These are phyloP conservation scores for Drosophila hydei DNA, from an alignment of 1,140 invertebrate genomes.

Conservation along the genomic window DNA sequence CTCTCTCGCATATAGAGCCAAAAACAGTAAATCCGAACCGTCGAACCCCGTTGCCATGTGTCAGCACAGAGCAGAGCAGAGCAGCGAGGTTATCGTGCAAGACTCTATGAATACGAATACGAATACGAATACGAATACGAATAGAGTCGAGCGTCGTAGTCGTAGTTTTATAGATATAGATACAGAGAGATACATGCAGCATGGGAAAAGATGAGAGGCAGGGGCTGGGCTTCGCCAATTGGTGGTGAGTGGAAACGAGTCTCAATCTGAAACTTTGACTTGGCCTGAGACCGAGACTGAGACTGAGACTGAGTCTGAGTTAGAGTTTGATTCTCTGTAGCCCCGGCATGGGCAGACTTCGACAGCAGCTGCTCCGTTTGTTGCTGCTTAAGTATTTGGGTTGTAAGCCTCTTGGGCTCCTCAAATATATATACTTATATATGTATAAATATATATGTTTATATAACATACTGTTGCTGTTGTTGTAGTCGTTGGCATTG, in stretches of 20 bases:
- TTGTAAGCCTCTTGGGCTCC: constrained; percentile 75
- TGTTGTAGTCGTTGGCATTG: constrained; percentile 42
- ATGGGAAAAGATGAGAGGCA: constrained; percentile 2
- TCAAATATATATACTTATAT: constrained; percentile 21
- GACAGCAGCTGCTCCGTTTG: constrained; percentile 33
- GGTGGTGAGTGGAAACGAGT: constrained; percentile 52
- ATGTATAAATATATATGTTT: too few relatives aligned
- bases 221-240: background rate
- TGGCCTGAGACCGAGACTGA: constrained; percentile 2
- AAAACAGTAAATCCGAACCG: constrained; percentile 41
- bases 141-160: background rate
- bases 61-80: background rate
- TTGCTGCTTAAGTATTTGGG: constrained; percentile 62
- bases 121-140: background rate
- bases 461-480: constrained; percentile 10
- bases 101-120: constrained; percentile 46
- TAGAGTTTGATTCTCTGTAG: constrained; percentile 24
- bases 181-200: constrained; percentile 46
- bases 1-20: constrained; percentile 49
- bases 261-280: constrained; percentile 32
- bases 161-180: constrained; percentile 41
- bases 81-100: constrained; percentile 39
- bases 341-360: constrained; percentile 46
- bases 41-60: constrained; percentile 10
- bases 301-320: constrained; percentile 8